These are phyloP conservation scores for Bugula neritina DNA, from an alignment of 2,888 invertebrate species.

Conservation along the genomic window DNA sequence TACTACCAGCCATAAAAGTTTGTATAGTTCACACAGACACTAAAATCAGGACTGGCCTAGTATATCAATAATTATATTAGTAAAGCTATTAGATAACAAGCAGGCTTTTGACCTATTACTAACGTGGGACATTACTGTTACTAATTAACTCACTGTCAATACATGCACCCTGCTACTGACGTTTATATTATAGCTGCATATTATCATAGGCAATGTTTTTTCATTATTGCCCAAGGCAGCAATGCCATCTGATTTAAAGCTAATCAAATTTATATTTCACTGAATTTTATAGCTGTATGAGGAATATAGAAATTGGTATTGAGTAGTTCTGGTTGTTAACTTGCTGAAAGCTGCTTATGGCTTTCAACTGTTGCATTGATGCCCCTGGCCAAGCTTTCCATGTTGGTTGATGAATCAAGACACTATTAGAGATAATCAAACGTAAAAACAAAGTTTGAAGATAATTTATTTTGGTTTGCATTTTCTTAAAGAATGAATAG, in stretches of 20 bases:
- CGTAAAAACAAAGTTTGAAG: background rate
- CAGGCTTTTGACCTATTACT: conserved; percentile 16
- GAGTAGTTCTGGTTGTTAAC: too few relatives aligned
- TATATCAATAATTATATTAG: conserved; percentile 25
- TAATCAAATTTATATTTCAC: background rate
- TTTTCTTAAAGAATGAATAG: conserved; percentile 16
- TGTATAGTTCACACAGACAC: background rate
- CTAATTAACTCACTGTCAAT: background rate
- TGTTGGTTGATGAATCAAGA: too few relatives aligned
- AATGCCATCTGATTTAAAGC: background rate
- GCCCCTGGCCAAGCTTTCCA: too few relatives aligned
- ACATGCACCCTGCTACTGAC: background rate
- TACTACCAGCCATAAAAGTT: conserved; percentile 22
- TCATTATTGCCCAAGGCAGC: background rate
- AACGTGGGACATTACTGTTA: background rate
- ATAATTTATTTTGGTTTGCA: background rate
- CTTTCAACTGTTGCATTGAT: too few relatives aligned
- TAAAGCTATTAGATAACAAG: conserved; percentile 15
- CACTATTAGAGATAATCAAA: conserved; percentile 13
- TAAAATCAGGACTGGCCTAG: background rate
- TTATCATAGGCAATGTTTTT: background rate
- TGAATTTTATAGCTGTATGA: background rate
- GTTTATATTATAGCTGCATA: too few relatives aligned
- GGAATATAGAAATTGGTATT: too few relatives aligned
- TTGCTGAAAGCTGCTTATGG: too few relatives aligned